Percentiles rank a stretch among this genome's conserved stretches.
Conservation (phyloP, 1,140 invertebrate species). For the Coelopa frigida region DNA sequence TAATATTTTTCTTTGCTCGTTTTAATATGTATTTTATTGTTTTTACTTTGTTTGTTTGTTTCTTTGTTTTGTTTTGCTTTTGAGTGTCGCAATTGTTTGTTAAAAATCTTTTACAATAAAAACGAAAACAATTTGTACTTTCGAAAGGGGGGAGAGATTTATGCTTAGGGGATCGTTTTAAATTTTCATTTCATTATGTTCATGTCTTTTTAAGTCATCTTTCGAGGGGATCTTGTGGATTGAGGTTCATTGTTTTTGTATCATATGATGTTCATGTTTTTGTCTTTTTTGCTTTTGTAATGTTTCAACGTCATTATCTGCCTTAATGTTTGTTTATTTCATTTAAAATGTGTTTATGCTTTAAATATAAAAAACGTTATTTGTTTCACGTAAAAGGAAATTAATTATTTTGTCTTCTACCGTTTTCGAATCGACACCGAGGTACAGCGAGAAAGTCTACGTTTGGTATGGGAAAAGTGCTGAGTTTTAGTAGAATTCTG, state of each 20-base stretch:
- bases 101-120: slow-evolving; percentile 30
- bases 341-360: background rate
- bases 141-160: slow-evolving; percentile 44
- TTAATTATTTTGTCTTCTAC: too few species aligned
- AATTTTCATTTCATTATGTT: slow-evolving; percentile 20
- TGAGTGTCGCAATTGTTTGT: too few species aligned
- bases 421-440: slow-evolving; percentile 5
- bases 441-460: background rate
- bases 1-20: background rate
- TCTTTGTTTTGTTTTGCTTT: slow-evolving; percentile 2
- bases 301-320: slow-evolving; percentile 15
- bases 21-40: slow-evolving; percentile 2
- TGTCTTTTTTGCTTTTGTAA: slow-evolving; percentile 30
- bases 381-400: too few species aligned
- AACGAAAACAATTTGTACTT: slow-evolving; percentile 46
- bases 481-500: too few species aligned
- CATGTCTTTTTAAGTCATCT: slow-evolving; percentile 19
- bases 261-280: slow-evolving; percentile 41
- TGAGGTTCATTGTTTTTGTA: slow-evolving; percentile 45
- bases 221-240: slow-evolving; percentile 44
- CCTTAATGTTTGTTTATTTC: background rate
- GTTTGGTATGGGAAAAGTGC: background rate
- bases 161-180: slow-evolving; percentile 34
- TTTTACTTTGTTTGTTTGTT: background rate
- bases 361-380: too few species aligned